Conservation (phyloP, 2,888 invertebrate species). For the Hyles lineata region DNA sequence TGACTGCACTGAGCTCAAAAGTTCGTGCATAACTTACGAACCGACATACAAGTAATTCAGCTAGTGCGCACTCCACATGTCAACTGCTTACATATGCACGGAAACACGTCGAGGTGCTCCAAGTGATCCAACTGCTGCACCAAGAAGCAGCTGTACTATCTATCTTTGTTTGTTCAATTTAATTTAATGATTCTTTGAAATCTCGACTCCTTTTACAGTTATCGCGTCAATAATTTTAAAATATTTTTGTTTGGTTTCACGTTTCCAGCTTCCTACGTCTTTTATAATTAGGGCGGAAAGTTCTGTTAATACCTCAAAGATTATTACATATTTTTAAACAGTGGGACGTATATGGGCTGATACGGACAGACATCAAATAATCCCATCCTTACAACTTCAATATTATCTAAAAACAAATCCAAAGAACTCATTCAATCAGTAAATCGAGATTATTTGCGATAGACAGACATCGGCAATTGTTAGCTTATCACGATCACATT, state of each 20-base stretch:
- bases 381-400: no score
- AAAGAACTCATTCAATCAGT: background rate
- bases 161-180: background rate
- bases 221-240: no score
- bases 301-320: no score
- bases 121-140: background rate
- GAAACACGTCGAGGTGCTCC: background rate
- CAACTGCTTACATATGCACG: conserved; percentile 1
- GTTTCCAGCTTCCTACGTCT: no score
- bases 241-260: no score
- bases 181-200: no score
- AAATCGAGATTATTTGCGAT: background rate
- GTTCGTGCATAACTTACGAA: conserved; percentile 28
- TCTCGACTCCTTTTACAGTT: no score
- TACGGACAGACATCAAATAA: no score
- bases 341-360: no score
- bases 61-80: background rate
- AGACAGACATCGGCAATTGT: conserved; percentile 5
- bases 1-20: conserved; percentile 48
- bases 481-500: background rate
- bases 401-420: background rate
- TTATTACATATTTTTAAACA: no score
- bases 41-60: conserved; percentile 12
- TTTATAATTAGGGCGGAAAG: no score
- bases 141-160: no score